Percentiles rank a stretch among this genome's conserved stretches.
These are phyloP conservation scores for Pagrus major DNA, from an alignment of 2,113 vertebrate species.

Conservation along the genomic window DNA sequence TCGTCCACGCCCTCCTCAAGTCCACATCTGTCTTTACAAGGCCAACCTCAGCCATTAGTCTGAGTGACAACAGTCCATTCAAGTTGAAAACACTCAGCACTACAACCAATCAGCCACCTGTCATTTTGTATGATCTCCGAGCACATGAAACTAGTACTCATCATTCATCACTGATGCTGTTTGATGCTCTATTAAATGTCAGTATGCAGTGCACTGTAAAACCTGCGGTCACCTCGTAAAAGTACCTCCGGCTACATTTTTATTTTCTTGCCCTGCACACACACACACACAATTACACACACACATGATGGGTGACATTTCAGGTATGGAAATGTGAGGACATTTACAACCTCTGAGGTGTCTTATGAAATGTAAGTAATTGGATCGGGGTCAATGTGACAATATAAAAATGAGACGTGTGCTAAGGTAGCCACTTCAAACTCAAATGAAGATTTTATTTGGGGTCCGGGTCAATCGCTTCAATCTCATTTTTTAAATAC, in stretches of 20 bases:
- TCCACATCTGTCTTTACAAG: not conserved
- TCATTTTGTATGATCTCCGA: not conserved
- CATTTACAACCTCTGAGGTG: slow-evolving; percentile 59
- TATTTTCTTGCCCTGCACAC: slow-evolving; percentile 2
- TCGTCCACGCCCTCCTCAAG: not conserved
- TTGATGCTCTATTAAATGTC: slow-evolving; percentile 35
- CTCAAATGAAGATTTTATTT: slow-evolving; percentile 2
- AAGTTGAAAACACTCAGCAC: not conserved
- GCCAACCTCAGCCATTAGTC: not conserved
- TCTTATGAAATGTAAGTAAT: slow-evolving; percentile 63
- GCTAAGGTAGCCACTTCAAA: slow-evolving; percentile 41
- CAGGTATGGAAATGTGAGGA: slow-evolving; percentile 67
- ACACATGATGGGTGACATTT: slow-evolving; percentile 52
- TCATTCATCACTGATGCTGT: slow-evolving; percentile 17
- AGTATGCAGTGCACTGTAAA: slow-evolving; percentile 12
- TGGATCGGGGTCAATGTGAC: slow-evolving; percentile 56
- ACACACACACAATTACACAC: not conserved
- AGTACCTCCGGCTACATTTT: slow-evolving; percentile 7
- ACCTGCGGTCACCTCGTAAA: slow-evolving; percentile 6
- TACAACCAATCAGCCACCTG: slow-evolving; percentile 13
- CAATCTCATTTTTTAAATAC: not conserved
- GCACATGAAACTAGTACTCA: slow-evolving; percentile 2
- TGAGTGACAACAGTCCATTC: slow-evolving; percentile 16
- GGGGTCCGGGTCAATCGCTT: slow-evolving; percentile 12
- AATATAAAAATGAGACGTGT: slow-evolving; percentile 34